Percentiles rank a stretch among this genome's conserved stretches.
These are phyloP conservation scores for Phaenicophaeus curvirostris DNA, from an alignment of 2,797 vertebrate species.

Conservation along the genomic window DNA sequence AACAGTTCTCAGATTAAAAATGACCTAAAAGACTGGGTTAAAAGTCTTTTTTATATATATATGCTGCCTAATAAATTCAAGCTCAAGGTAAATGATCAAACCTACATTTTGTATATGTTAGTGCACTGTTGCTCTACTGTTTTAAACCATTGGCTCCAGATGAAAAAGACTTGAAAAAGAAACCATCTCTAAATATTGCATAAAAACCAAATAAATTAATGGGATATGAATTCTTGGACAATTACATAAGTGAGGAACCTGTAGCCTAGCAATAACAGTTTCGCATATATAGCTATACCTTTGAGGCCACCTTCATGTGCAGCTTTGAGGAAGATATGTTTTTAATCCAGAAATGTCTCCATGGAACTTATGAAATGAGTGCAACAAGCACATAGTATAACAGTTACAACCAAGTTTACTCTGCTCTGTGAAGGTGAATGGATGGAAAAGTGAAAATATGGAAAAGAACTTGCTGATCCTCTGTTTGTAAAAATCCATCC, in stretches of 20 bases:
- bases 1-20: background rate
- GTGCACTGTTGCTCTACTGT: background rate
- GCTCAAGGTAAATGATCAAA: background rate
- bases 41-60: background rate
- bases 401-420: background rate
- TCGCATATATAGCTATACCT: background rate
- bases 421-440: background rate
- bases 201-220: background rate
- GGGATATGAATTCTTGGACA: background rate
- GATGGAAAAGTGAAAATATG: background rate
- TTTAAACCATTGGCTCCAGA: background rate
- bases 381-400: background rate
- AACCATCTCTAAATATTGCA: background rate
- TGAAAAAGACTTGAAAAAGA: background rate
- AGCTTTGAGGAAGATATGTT: background rate
- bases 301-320: background rate
- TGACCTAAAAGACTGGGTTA: background rate
- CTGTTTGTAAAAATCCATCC: background rate
- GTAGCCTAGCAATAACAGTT: background rate
- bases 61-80: background rate
- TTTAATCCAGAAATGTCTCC: background rate
- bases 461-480: background rate
- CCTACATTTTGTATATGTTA: background rate
- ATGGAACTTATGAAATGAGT: background rate
- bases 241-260: background rate